Evolutionary conservation across 2,888 invertebrate genomes (phyloP), one percentile per base, ranked within the genome.

Genomic region (Leistus spinibarbis): DNA sequence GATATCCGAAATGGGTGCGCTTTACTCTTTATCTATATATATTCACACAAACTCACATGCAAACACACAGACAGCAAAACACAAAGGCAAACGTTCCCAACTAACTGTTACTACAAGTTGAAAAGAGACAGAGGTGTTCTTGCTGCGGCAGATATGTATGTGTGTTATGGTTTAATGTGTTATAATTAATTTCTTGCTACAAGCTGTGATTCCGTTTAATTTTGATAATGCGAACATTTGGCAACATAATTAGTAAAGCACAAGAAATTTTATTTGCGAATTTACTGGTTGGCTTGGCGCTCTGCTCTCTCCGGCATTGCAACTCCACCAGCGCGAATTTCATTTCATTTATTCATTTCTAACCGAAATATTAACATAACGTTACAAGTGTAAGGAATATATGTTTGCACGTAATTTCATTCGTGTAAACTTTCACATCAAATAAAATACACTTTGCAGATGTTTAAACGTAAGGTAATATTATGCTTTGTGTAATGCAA

Each of bases 181-280:
- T 40, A 40, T 3, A 40, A 40, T 40, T 40, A 40, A 40, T 40
- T 40, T 40, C 40, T 40, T 40, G 40, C 13, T 40, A 40, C 40
- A 40, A 40, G 13, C 40, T 40, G 40, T 40, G 40, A 40, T 40
- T 40, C 5, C 40, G 40, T 40, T 40, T 40, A 40, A 40, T 40
- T 2, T 40, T 40, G 40, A 40, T 40, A 5, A 40, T 40, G 40
- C 13, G 40, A 40, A 40, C 13, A 5, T 7, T 40, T 40, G 71
- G 54, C 65, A 71, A 71, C 71, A 71, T 71, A 71, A 71, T 71
- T 71, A 64, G 65, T 65, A 71, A 63, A 65, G 40, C 40, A 65
- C 71, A 71, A 71, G 71, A 71, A 65, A 71, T 71, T 65, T 71
- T 64, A 71, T 71, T 71, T 71, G 65, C 63, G 63, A 63, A 60